Percentiles rank a stretch among this genome's conserved stretches.
These are phyloP conservation scores for Neoascia interrupta DNA, from an alignment of 2,888 invertebrate genomes.

Conservation along the genomic window DNA sequence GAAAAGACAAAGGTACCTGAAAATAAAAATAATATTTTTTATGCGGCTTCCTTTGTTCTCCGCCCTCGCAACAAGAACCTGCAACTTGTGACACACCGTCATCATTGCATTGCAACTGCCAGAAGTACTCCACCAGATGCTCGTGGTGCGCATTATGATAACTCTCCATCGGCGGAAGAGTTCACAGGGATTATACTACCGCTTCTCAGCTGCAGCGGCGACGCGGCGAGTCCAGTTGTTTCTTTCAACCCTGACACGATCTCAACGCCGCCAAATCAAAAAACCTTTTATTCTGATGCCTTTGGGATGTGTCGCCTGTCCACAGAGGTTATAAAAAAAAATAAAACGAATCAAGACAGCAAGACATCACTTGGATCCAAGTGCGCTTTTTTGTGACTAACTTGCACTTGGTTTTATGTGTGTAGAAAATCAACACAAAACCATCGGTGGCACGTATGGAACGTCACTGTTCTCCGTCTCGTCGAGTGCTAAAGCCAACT, in stretches of 20 bases:
- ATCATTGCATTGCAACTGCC: not conserved
- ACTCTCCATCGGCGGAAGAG: conserved; percentile 63
- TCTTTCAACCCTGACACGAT: conserved; percentile 65
- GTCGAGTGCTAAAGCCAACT: not conserved
- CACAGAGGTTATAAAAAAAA: conserved; percentile 4
- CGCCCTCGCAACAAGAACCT: conserved; percentile 48
- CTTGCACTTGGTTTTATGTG: conserved; percentile 39
- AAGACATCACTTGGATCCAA: conserved; percentile 4
- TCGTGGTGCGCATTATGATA: conserved; percentile 66
- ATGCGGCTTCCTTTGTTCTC: conserved; percentile 56
- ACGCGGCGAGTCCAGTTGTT: conserved; percentile 59
- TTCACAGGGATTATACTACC: conserved; percentile 48
- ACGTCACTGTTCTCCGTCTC: conserved; percentile 21
- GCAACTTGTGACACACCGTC: conserved; percentile 34
- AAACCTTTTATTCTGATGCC: conserved; percentile 40
- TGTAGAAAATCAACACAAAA: conserved; percentile 37
- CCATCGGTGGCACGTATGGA: conserved; percentile 63
- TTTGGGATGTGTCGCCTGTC: conserved; percentile 40
- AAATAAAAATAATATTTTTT: no score
- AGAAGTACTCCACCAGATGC: conserved; percentile 44
- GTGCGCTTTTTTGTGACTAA: not conserved
- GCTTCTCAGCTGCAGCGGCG: not conserved
- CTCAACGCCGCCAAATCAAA: conserved; percentile 61
- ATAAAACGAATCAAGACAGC: not conserved
- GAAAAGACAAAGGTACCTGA: no score